Evolutionary conservation across 1,140 invertebrate species (phyloP).

Genomic region (Metaphire vulgaris): DNA sequence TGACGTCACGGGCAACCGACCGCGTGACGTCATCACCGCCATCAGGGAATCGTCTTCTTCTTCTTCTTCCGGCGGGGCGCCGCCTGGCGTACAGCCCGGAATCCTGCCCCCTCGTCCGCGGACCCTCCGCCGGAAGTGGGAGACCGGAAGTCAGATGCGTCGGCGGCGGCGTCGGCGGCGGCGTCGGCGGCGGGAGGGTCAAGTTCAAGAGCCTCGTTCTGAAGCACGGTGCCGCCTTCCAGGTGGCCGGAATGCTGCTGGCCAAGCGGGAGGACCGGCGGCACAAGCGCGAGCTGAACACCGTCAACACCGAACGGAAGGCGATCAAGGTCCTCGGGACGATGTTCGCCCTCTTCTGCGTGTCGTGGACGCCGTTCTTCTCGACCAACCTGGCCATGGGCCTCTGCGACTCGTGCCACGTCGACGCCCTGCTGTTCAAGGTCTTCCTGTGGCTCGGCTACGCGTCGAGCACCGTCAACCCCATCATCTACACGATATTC

Average conservation of each 20-base stretch:
- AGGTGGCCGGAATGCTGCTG: constrained; percentile 15
- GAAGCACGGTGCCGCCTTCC: constrained; percentile 25
- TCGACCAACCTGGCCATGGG: constrained; percentile 74
- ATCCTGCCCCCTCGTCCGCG: no score
- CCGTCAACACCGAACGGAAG: constrained; percentile 66
- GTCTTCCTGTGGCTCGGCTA: constrained; percentile 73
- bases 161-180: neutral
- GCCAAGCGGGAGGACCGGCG: constrained; percentile 2
- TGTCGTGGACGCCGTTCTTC: constrained; percentile 90
- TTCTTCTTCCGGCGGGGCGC: no score
- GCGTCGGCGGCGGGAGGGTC: neutral
- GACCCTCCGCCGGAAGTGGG: neutral
- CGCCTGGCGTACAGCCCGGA: no score
- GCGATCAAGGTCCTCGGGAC: constrained; percentile 82
- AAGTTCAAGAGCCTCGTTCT: constrained; percentile 3
- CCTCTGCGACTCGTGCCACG: constrained; percentile 57
- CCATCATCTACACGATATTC: constrained; percentile 82
- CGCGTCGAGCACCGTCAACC: constrained; percentile 85
- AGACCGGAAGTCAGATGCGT: neutral
- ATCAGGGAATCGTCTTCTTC: no score
- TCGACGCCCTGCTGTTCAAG: neutral
- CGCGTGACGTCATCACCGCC: no score
- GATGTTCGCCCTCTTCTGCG: constrained; percentile 86
- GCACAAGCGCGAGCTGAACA: constrained; percentile 7
- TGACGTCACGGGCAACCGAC: no score